phyloP scores from a whole-genome alignment of 2,888 invertebrate genomes.

The Leucophenga maculata region DNA sequence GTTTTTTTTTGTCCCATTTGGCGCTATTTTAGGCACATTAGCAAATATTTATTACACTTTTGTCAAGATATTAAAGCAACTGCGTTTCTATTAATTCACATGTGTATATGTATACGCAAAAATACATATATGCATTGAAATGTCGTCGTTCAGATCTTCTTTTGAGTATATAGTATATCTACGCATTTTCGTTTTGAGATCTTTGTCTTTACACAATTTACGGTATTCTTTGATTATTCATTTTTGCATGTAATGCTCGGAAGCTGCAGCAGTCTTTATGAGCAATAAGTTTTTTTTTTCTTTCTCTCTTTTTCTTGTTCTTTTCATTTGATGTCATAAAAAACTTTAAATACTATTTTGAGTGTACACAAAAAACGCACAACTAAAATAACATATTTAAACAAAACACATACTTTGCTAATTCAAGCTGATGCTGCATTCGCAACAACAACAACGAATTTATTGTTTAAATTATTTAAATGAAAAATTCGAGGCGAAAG shows the following conservation, averaged over 20 bases:
- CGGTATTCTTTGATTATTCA: too few species aligned
- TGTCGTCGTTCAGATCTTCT: neutral
- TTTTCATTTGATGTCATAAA: neutral
- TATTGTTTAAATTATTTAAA: conserved; percentile 6
- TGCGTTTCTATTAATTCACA: neutral
- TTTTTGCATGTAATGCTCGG: neutral
- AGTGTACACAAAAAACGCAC: too few species aligned
- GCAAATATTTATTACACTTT: neutral
- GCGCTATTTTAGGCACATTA: conserved; percentile 17
- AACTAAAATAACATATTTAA: neutral
- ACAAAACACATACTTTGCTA: neutral
- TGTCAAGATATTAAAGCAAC: neutral
- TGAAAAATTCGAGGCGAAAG: too few species aligned
- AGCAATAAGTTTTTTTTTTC: neutral
- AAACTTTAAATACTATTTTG: too few species aligned
- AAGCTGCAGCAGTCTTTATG: conserved; percentile 9
- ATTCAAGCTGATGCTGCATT: neutral
- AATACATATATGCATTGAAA: neutral
- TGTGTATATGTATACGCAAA: neutral
- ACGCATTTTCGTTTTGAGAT: conserved; percentile 9
- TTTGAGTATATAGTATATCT: conserved; percentile 18
- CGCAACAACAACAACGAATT: neutral
- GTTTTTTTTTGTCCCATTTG: conserved; percentile 16
- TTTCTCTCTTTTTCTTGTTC: neutral
- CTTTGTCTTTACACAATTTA: conserved; percentile 8